phyloP scores from a whole-genome alignment of 2,797 vertebrate genomes.

The Sebastes ruberrimus region DNA sequence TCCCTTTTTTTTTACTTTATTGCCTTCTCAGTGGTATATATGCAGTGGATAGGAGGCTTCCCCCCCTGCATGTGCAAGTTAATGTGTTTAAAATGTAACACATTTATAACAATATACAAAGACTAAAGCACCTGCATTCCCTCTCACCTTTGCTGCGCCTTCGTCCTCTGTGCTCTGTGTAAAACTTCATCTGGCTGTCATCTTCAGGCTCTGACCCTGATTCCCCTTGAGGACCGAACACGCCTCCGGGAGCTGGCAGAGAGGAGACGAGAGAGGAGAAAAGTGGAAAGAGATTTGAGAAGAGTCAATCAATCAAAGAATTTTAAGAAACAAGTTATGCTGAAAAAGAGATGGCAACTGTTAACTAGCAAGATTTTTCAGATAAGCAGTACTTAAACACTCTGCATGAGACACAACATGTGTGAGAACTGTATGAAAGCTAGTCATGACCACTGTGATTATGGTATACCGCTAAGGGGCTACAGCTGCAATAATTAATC shows the following conservation, averaged over 20 bases:
- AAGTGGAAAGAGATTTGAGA: conserved; percentile 14
- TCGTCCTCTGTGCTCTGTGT: conserved; percentile 92
- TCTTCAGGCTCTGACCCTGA: conserved; percentile 94
- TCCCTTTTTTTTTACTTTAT: background rate
- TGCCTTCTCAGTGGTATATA: conserved; percentile 17
- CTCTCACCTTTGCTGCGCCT: conserved; percentile 91
- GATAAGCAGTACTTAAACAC: background rate
- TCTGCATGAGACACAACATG: background rate
- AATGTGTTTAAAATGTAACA: conserved; percentile 24
- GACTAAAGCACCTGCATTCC: background rate
- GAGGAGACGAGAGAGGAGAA: conserved; percentile 24
- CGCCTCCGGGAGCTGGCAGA: conserved; percentile 79
- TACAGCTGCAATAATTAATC: background rate
- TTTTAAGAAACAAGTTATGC: background rate
- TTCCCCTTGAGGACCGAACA: conserved; percentile 89
- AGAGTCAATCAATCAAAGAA: conserved; percentile 8
- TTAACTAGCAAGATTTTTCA: background rate
- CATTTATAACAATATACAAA: conserved; percentile 11
- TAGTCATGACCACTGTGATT: background rate
- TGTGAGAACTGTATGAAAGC: background rate
- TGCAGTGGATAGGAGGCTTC: background rate
- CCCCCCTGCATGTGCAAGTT: background rate
- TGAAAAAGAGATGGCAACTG: background rate
- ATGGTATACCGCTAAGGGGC: background rate
- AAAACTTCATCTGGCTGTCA: conserved; percentile 93